A percentile compares a stretch with the other conserved stretches of the same genome.
Conservation (phyloP, 2,888 invertebrate species). For the Punctoribates punctum region DNA sequence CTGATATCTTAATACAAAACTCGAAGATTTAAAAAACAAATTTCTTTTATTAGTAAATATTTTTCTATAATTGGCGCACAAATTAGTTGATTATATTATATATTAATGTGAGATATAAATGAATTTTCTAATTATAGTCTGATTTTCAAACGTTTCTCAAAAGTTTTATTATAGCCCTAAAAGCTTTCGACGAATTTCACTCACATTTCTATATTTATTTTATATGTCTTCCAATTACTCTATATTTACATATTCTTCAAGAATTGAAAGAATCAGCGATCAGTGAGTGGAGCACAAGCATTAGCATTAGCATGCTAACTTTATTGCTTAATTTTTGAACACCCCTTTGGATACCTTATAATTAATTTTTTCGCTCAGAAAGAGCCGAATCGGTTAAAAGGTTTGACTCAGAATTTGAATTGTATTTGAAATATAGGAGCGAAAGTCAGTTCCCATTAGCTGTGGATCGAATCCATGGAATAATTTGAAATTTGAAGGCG, state of each 20-base stretch:
- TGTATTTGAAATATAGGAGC: background rate
- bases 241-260: too few relatives aligned
- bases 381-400: background rate
- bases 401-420: background rate
- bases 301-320: too few relatives aligned
- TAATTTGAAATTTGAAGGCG: constrained; percentile 80
- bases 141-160: background rate
- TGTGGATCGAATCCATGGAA: constrained; percentile 61
- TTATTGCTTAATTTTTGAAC: too few relatives aligned
- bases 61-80: constrained; percentile 21
- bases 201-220: too few relatives aligned
- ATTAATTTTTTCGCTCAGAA: too few relatives aligned
- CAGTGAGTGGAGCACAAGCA: too few relatives aligned
- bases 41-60: constrained; percentile 21
- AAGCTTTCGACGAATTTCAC: too few relatives aligned
- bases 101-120: constrained; percentile 19
- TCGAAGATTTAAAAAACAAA: background rate
- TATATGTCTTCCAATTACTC: too few relatives aligned
- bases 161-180: background rate
- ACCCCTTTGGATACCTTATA: too few relatives aligned
- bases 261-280: too few relatives aligned
- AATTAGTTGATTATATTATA: constrained; percentile 19
- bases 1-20: background rate
- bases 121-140: constrained; percentile 17
- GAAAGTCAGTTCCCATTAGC: background rate